These are phyloP conservation scores for Mormyrops attenuatus DNA, from an alignment of 2,797 vertebrate genomes.

Conservation along the genomic window DNA sequence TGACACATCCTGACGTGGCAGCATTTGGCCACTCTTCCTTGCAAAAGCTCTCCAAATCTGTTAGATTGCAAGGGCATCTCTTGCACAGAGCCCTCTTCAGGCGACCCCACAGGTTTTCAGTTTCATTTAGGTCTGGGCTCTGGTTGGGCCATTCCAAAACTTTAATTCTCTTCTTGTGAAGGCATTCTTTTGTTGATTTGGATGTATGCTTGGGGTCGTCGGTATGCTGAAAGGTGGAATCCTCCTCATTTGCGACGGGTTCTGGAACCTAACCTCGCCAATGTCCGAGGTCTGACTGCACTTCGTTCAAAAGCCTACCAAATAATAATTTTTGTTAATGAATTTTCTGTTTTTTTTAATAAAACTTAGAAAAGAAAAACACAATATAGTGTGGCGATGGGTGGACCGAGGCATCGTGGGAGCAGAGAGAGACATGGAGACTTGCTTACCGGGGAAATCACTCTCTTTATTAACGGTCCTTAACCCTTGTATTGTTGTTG, in stretches of 20 bases:
- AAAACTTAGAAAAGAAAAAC: neutral
- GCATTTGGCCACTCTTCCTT: neutral
- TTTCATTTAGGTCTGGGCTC: neutral
- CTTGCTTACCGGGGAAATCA: neutral
- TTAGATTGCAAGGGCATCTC: neutral
- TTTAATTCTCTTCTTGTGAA: neutral
- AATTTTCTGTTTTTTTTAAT: neutral
- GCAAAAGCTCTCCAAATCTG: neutral
- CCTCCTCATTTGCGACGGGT: no score
- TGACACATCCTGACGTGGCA: neutral
- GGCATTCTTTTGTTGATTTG: neutral
- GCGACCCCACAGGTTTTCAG: neutral
- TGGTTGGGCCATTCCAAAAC: neutral
- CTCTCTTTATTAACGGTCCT: neutral
- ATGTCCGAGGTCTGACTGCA: no score
- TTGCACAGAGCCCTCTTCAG: neutral
- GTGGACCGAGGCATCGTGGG: neutral
- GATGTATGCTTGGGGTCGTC: neutral
- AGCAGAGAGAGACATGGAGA: neutral
- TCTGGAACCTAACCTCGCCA: no score
- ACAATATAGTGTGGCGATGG: neutral
- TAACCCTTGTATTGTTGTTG: neutral
- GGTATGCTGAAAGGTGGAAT: neutral
- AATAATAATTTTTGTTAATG: no score
- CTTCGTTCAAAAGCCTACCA: no score